Percentiles rank a stretch among this genome's conserved stretches.
Conservation (phyloP, 2,113 vertebrate species). For the Marcusenius ussheri region DNA sequence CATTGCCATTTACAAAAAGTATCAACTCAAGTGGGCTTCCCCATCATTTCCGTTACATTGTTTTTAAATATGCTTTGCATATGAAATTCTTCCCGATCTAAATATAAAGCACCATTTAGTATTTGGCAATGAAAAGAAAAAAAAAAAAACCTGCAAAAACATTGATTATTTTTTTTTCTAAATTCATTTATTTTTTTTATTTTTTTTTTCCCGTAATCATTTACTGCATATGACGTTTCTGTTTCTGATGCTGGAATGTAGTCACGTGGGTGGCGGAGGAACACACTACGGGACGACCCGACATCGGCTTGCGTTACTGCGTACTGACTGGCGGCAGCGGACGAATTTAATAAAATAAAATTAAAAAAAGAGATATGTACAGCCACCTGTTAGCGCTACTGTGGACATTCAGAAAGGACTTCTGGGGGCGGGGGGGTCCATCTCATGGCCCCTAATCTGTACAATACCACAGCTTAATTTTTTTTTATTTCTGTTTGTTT, state of each 20-base stretch:
- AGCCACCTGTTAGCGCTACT: constrained; percentile 82
- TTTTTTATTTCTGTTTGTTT: constrained; percentile 53
- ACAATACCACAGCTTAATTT: constrained; percentile 79
- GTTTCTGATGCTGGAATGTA: constrained; percentile 91
- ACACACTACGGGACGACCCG: constrained; percentile 97
- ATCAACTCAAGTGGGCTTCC: constrained; percentile 94
- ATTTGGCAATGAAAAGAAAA: constrained; percentile 97
- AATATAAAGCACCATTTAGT: constrained; percentile 99
- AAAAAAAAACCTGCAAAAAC: constrained; percentile 72
- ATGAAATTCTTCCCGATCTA: constrained; percentile 99
- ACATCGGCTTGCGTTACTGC: constrained; percentile 97
- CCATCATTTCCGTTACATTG: constrained; percentile 58
- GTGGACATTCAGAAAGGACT: constrained; percentile 72
- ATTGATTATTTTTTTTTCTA: constrained; percentile 55
- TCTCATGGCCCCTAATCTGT: constrained; percentile 83
- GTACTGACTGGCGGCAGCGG: constrained; percentile 92
- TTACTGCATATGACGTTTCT: constrained; percentile 91
- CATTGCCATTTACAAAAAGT: constrained; percentile 99
- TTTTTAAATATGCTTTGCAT: constrained; percentile 98
- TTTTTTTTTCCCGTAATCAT: constrained; percentile 66
- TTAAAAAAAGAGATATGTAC: constrained; percentile 88
- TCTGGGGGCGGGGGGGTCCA: constrained; percentile 62
- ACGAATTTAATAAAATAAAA: constrained; percentile 42
- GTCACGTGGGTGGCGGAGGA: constrained; percentile 82
- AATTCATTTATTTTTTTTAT: constrained; percentile 38